Evolutionary conservation across 1,140 invertebrate species (phyloP), one percentile per base, ranked within the genome.

Genomic region (Macrobrachium nipponense): DNA sequence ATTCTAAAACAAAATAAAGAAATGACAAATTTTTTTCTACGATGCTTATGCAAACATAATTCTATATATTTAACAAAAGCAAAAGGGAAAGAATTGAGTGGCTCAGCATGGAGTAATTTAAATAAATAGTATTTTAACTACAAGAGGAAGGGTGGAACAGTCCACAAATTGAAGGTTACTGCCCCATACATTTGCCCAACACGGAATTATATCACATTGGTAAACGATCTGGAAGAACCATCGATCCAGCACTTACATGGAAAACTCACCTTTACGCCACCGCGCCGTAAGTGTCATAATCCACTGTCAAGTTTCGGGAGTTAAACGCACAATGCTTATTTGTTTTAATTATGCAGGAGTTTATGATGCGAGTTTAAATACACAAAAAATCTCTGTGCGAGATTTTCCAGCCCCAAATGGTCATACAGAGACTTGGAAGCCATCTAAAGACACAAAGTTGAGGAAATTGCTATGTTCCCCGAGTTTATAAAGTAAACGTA

Each of bases 161-260:
- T 85, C 83, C 83, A 85, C 83, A 85, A 85, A 85, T 85, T 85
- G 83, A 85, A 85, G 83, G 83, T 85, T 85, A 85, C 44, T 79
- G 83, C 76, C 83, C 83, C 83, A 85, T 85, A 85, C 83, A 77
- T 85, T 85, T 85, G 51, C 36, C 76, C 83, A 85, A 85, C 83
- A 85, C 83, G 83, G 76, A 85, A 85, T 85, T 85, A 85, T 85
- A 85, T 85, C 83, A 85, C 83, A 85, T 85, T 85, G 83, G 76
- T 80, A 85, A 85, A 85, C 83, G 83, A 85, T 66, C 76, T 78
- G 76, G 83, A 85, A 85, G 68, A 79, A 36, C 7, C 83, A 85
- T 85, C 83, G 83, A 85, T 79, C 83, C 83, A 18, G 27, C 11
- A 43, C 14, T 18, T 11, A 44, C 61, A 23, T 11, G 62, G 75